A percentile compares a stretch with the other conserved stretches of the same genome.
phyloP scores from a whole-genome alignment of 1,140 invertebrate species.

The Prorops nasuta region DNA sequence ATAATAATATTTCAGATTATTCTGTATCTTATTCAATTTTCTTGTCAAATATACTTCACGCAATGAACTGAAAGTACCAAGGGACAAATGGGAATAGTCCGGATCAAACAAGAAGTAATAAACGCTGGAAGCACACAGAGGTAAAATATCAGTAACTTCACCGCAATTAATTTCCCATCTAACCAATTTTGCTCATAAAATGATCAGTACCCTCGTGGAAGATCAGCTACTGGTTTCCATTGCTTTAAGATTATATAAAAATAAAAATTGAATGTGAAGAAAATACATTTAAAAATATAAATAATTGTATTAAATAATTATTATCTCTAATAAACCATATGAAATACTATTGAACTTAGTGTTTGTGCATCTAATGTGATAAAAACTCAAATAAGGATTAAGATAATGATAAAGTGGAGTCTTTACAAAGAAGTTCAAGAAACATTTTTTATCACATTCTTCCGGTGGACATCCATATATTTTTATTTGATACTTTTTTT shows the following conservation, averaged over 20 bases:
- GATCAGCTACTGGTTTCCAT: slow-evolving; percentile 49
- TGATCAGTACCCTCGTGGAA: slow-evolving; percentile 75
- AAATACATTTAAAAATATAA: too few species aligned
- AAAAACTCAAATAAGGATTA: too few species aligned
- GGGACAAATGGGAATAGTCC: slow-evolving; percentile 78
- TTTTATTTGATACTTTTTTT: slow-evolving; percentile 85
- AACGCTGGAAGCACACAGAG: slow-evolving; percentile 90
- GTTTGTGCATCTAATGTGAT: too few species aligned
- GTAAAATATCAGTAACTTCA: slow-evolving; percentile 94
- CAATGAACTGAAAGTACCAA: slow-evolving; percentile 82
- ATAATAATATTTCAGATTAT: slow-evolving; percentile 80
- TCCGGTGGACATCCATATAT: slow-evolving; percentile 80
- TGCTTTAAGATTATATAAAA: slow-evolving; percentile 42
- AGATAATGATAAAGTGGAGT: too few species aligned
- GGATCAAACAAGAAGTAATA: slow-evolving; percentile 99
- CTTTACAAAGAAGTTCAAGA: slow-evolving; percentile 81
- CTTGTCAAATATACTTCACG: slow-evolving; percentile 82
- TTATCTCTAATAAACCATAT: too few species aligned
- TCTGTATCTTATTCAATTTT: slow-evolving; percentile 63
- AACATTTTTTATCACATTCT: slow-evolving; percentile 72
- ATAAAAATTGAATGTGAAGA: too few species aligned
- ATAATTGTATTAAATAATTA: too few species aligned
- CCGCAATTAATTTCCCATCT: slow-evolving; percentile 89
- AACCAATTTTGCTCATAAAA: slow-evolving; percentile 98
- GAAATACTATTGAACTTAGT: too few species aligned